Conservation (phyloP, 2,113 vertebrate species). For the Dicaeum eximium region DNA sequence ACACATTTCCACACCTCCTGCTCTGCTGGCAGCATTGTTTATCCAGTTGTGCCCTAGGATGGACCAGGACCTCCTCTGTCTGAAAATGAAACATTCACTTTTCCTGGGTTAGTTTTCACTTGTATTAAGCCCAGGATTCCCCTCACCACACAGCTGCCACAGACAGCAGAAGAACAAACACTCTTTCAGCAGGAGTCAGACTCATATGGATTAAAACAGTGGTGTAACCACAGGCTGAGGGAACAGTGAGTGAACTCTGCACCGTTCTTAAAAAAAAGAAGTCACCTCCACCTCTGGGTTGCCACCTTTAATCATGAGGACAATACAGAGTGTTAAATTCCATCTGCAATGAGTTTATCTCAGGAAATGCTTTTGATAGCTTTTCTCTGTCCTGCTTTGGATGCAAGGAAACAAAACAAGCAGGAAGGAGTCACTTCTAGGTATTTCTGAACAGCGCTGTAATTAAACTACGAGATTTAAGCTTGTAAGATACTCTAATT, state of each 20-base stretch:
- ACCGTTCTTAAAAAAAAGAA: background rate
- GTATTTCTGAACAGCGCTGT: background rate
- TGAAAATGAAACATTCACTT: background rate
- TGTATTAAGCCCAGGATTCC: background rate
- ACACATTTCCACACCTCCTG: background rate
- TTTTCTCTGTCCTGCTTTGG: background rate
- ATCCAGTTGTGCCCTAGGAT: background rate
- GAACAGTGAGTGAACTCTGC: background rate
- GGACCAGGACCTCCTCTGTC: background rate
- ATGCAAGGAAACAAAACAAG: background rate
- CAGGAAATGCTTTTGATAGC: background rate
- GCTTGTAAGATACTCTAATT: background rate
- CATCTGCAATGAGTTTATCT: background rate
- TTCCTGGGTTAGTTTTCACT: background rate
- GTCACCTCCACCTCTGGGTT: background rate
- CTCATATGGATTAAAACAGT: background rate
- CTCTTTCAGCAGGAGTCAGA: background rate
- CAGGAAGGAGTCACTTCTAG: background rate
- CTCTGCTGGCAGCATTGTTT: background rate
- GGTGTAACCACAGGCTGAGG: background rate
- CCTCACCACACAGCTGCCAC: background rate
- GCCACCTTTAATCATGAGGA: background rate
- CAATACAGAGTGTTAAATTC: background rate
- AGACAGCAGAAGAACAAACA: background rate
- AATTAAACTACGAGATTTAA: background rate